phyloP scores from a whole-genome alignment of 1,140 invertebrate genomes.

The Zaprionus inermis region DNA sequence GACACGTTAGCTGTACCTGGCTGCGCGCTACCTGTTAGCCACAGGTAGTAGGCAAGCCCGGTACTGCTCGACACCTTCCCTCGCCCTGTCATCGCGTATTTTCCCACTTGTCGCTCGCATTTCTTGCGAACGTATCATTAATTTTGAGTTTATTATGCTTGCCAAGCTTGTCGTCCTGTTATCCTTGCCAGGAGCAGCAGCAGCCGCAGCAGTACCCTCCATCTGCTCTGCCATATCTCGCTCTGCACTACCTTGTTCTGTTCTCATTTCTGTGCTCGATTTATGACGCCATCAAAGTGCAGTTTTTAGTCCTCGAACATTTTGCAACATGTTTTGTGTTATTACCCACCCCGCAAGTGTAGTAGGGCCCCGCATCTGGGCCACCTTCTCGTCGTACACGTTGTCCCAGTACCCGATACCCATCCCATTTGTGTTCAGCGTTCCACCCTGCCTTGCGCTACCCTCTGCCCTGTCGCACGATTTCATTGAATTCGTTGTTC shows the following conservation, averaged over 20 bases:
- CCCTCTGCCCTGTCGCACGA: conserved; percentile 43
- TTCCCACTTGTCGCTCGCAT: conserved; percentile 64
- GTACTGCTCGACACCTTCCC: not conserved
- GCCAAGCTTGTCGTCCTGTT: conserved; percentile 19
- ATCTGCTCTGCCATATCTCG: conserved; percentile 2
- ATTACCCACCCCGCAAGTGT: conserved; percentile 53
- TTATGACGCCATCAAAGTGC: conserved; percentile 74
- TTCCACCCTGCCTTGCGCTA: not conserved
- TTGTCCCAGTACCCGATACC: conserved; percentile 14
- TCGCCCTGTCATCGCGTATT: conserved; percentile 48
- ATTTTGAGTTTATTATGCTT: conserved; percentile 67
- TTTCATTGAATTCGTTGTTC: conserved; percentile 72
- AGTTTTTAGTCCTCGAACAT: conserved; percentile 55
- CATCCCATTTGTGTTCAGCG: conserved; percentile 28
- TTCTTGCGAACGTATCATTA: conserved; percentile 70
- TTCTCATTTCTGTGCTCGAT: conserved; percentile 46
- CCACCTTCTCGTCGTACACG: conserved; percentile 3
- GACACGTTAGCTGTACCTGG: not conserved
- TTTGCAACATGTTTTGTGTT: conserved; percentile 75
- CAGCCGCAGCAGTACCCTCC: conserved; percentile 13
- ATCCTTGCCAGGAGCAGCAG: conserved; percentile 41
- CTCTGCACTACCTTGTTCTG: conserved; percentile 24
- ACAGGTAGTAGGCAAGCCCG: conserved; percentile 52
- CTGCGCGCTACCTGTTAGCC: conserved; percentile 47
- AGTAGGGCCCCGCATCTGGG: conserved; percentile 19